Conservation (phyloP, 2,797 vertebrate species). For the Trachurus trachurus region DNA sequence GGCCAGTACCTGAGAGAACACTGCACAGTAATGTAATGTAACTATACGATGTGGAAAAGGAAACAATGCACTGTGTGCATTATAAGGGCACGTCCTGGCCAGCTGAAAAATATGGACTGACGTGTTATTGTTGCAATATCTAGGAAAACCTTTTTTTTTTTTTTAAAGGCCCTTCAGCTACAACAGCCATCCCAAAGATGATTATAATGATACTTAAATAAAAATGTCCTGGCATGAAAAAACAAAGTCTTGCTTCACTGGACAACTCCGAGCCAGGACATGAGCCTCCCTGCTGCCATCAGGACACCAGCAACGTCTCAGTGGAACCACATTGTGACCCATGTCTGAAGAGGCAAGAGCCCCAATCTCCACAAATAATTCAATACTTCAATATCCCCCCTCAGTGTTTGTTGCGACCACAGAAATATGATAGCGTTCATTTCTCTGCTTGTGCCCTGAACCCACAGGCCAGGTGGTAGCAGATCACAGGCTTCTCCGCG, state of each 20-base stretch:
- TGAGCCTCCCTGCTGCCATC: constrained; percentile 55
- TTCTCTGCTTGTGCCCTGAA: constrained; percentile 84
- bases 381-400: constrained; percentile 80
- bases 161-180: neutral
- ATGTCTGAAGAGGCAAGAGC: constrained; percentile 41
- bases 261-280: constrained; percentile 18
- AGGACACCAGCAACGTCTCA: constrained; percentile 59
- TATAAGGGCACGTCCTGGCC: constrained; percentile 36
- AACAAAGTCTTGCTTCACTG: constrained; percentile 3
- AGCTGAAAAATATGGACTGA: constrained; percentile 16
- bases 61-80: constrained; percentile 28
- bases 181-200: neutral
- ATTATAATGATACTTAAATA: neutral
- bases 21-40: constrained; percentile 55
- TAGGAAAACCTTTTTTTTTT: constrained; percentile 4
- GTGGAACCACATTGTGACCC: constrained; percentile 68
- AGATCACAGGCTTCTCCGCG: constrained; percentile 84
- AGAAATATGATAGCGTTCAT: constrained; percentile 88
- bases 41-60: constrained; percentile 49
- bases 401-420: constrained; percentile 78
- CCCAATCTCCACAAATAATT: constrained; percentile 77
- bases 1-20: constrained; percentile 55
- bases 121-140: constrained; percentile 14
- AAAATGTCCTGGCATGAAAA: constrained; percentile 12
- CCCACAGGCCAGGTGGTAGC: constrained; percentile 85